These are phyloP conservation scores for Melanostoma scalare DNA, from an alignment of 2,888 invertebrate genomes.

Conservation along the genomic window DNA sequence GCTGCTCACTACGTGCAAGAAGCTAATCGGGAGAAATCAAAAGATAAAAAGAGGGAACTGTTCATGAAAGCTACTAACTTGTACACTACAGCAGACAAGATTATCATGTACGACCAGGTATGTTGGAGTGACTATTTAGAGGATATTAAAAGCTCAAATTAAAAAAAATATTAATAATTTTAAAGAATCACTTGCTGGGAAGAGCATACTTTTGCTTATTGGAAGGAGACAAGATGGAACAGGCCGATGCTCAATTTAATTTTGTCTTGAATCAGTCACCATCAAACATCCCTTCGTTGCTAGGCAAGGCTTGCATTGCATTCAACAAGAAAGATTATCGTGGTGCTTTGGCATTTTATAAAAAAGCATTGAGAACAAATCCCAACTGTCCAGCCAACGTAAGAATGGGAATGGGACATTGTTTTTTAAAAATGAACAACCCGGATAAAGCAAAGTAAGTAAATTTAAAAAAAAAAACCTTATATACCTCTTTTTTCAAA, in stretches of 20 bases:
- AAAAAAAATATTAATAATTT: constrained; percentile 10
- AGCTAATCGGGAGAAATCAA: constrained; percentile 96
- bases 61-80: constrained; percentile 98
- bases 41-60: constrained; percentile 95
- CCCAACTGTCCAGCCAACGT: constrained; percentile 98
- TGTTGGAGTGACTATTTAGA: constrained; percentile 81
- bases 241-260: constrained; percentile 99
- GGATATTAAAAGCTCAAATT: constrained; percentile 48
- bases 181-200: constrained; percentile 95
- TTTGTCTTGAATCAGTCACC: constrained; percentile 98
- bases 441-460: constrained; percentile 94
- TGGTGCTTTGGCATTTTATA: constrained; percentile 97
- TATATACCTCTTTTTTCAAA: neutral
- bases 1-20: constrained; percentile 99
- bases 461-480: constrained; percentile 4
- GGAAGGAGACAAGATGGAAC: constrained; percentile 99
- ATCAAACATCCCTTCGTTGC: constrained; percentile 97
- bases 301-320: constrained; percentile 99
- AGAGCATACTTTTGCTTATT: constrained; percentile 98
- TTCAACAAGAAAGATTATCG: constrained; percentile 98
- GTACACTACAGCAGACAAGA: constrained; percentile 99
- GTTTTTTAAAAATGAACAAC: constrained; percentile 97
- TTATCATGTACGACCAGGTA: constrained; percentile 98
- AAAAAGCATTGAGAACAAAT: constrained; percentile 97
- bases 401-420: constrained; percentile 98